Evolutionary conservation across 2,888 invertebrate species (phyloP).

Genomic region (Papilio demoleus): DNA sequence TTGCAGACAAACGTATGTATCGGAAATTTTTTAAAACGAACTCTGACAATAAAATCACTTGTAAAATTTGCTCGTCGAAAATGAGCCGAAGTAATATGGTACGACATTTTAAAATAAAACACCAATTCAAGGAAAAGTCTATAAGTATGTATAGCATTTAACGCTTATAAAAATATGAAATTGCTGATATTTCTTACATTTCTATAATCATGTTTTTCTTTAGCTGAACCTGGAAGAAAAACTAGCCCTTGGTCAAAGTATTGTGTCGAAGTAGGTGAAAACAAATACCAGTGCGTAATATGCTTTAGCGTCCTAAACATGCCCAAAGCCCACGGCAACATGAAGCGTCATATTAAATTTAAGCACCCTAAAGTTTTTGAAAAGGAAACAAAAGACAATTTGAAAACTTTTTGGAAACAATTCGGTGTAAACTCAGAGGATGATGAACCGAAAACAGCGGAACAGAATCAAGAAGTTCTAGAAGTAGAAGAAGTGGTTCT

Average conservation of each 20-base stretch:
- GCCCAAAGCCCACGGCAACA: slow-evolving; percentile 35
- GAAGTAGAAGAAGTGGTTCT: slow-evolving; percentile 23
- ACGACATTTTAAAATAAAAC: slow-evolving; percentile 34
- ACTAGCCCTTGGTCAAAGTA: slow-evolving; percentile 35
- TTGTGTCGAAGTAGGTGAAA: slow-evolving; percentile 14
- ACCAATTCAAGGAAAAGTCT: slow-evolving; percentile 2
- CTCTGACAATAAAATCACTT: background rate
- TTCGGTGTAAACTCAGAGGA: background rate
- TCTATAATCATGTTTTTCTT: background rate
- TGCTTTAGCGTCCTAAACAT: slow-evolving; percentile 30
- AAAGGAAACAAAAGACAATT: slow-evolving; percentile 19
- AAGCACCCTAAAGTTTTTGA: slow-evolving; percentile 33
- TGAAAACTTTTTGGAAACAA: background rate
- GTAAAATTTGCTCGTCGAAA: slow-evolving; percentile 33
- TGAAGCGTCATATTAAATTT: slow-evolving; percentile 35
- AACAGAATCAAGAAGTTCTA: background rate
- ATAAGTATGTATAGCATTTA: slow-evolving; percentile 22
- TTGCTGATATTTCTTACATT: background rate
- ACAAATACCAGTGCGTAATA: slow-evolving; percentile 27
- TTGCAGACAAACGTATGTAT: slow-evolving; percentile 29
- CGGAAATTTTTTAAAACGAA: slow-evolving; percentile 25
- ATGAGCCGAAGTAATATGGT: slow-evolving; percentile 26
- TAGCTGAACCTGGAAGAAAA: background rate
- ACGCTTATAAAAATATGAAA: background rate
- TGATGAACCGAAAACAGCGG: background rate